phyloP scores from a whole-genome alignment of 2,797 vertebrate genomes.

The Florisuga fusca region DNA sequence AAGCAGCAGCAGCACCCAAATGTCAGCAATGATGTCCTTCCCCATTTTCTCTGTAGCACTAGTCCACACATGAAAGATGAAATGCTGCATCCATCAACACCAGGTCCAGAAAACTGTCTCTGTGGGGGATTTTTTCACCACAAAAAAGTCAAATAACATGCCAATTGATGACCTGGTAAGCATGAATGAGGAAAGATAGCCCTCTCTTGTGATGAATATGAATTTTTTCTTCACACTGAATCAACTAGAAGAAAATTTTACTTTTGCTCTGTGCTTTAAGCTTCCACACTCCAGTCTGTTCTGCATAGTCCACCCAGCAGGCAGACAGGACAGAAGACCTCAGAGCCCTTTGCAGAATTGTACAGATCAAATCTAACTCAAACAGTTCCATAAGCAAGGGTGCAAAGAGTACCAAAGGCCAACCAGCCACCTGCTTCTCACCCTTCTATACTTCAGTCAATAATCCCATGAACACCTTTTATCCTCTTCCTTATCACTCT shows the following conservation, averaged over 20 bases:
- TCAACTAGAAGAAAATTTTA: not conserved
- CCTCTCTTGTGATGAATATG: not conserved
- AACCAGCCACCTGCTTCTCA: not conserved
- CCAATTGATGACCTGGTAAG: not conserved
- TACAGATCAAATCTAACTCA: not conserved
- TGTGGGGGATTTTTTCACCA: not conserved
- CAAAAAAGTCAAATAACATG: not conserved
- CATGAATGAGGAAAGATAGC: not conserved
- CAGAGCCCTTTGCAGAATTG: not conserved
- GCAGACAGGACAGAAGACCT: not conserved
- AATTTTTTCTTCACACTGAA: not conserved
- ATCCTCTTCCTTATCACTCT: not conserved
- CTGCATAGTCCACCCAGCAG: not conserved
- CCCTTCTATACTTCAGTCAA: not conserved
- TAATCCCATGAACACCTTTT: not conserved
- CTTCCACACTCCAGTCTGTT: not conserved
- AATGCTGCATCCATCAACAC: not conserved
- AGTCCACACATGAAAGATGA: not conserved
- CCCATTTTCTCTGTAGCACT: not conserved
- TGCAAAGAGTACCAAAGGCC: not conserved
- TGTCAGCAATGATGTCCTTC: rapidly evolving
- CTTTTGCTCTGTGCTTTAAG: not conserved
- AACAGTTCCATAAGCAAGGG: not conserved
- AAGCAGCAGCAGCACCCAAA: not conserved
- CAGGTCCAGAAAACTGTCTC: not conserved